Evolutionary conservation across 92 coral and sea anemone species (phyloP).

Genomic region (Muricea muricata): DNA sequence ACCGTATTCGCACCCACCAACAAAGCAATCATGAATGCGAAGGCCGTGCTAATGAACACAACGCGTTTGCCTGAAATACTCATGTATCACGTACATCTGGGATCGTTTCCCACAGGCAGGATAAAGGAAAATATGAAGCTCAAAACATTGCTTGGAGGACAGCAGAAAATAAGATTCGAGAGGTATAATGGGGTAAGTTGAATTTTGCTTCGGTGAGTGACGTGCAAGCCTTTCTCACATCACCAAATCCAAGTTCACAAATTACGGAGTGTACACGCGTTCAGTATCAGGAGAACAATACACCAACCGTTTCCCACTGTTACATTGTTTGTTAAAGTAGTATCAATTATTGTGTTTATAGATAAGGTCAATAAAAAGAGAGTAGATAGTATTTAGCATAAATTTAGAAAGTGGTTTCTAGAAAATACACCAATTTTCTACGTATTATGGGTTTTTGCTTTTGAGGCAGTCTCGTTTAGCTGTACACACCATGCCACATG

Average conservation of each 20-base stretch:
- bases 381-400: background rate
- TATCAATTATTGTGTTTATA: no score
- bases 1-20: slow-evolving; percentile 39
- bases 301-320: background rate
- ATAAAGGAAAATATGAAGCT: background rate
- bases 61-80: slow-evolving; percentile 29
- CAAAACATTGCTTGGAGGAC: slow-evolving; percentile 21
- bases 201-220: no score
- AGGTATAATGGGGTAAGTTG: slow-evolving; percentile 35
- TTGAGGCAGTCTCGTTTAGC: background rate
- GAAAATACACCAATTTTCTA: background rate
- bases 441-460: background rate
- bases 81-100: slow-evolving; percentile 32
- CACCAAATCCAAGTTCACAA: background rate
- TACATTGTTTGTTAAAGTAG: background rate
- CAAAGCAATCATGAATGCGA: slow-evolving; percentile 5
- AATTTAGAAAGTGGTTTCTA: background rate
- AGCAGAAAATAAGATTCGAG: slow-evolving; percentile 31
- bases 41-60: background rate
- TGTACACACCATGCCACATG: background rate
- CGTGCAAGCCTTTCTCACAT: background rate
- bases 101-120: background rate
- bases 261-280: background rate
- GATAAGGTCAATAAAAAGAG: no score
- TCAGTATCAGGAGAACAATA: background rate